Base-by-base conservation (phyloP, 1,140 invertebrate genomes). In the Bombus waltoni region DNA sequence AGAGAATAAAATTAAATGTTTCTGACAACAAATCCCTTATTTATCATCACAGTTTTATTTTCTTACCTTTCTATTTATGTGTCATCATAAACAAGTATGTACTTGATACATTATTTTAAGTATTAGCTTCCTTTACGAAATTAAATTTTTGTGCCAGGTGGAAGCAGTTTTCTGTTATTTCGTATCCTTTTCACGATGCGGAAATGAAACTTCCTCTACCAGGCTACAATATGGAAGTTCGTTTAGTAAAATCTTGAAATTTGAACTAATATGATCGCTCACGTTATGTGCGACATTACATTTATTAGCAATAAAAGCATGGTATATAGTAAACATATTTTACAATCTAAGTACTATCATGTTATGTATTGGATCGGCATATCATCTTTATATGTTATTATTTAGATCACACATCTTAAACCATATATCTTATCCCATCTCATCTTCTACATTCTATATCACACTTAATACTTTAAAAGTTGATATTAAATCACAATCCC, bases 201-300 rank as follows among this genome's bases (percentile, higher is more conserved):
- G 15, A 74, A 74, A 74, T 74, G 42, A 47, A 74, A 74, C 18
- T 35, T 74, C 47, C 32, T 22, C 42, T 74, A 25, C 18, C n/a
- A 11, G 0, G 40, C 10, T 4, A 32, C 40, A 28, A 2, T 13
- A 3, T 4, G 9, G 47, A 18, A 47, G 4, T 47, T 47, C 18
- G n/a, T 74, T 47, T 74, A 74, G 9, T 74, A 32, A 22, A 74
- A 35, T n/a, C 32, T 35, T 1, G 9, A n/a, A 32, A n/a, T 32
- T 44, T 25, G 2, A 74, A 35, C 15, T 35, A 25, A 47, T 35
- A 47, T 47, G 18, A 22, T 2, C 10, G 1, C n/a, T 25, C 10
- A 32, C 4, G 0, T 47, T 8, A 5, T 47, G 8, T 15, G 8
- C 10, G 3, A 25, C 8, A 9, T 32, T 66, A 53, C 47, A 53